phyloP scores from a whole-genome alignment of 2,888 invertebrate species.

The Netelia virgata region DNA sequence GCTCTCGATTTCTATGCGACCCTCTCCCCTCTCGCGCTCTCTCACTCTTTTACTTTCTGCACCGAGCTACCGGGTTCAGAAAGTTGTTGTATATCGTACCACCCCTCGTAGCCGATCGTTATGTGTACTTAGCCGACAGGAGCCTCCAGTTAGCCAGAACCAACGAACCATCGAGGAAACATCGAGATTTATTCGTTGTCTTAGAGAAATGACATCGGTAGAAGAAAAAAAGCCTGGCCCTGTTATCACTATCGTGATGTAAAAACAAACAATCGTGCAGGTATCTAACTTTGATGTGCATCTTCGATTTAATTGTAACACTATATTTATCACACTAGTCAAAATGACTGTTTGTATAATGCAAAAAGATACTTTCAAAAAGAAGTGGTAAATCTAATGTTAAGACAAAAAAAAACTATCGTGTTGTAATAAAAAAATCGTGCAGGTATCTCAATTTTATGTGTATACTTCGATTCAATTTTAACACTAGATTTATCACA shows the following conservation, averaged over 20 bases:
- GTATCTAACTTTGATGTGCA: too few species aligned
- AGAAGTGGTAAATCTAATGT: too few species aligned
- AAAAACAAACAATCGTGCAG: too few species aligned
- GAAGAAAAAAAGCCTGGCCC: background rate
- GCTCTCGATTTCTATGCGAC: background rate
- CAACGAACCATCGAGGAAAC: slow-evolving; percentile 55
- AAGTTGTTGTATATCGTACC: slow-evolving; percentile 8
- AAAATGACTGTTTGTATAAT: too few species aligned
- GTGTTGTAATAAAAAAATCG: too few species aligned
- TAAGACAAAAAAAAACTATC: too few species aligned
- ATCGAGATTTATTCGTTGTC: slow-evolving; percentile 46
- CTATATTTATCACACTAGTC: too few species aligned
- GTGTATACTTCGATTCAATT: too few species aligned
- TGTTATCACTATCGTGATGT: background rate
- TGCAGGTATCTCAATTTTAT: too few species aligned
- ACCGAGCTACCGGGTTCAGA: slow-evolving; percentile 58
- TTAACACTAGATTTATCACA: too few species aligned
- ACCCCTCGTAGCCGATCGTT: slow-evolving; percentile 53
- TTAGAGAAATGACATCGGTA: slow-evolving; percentile 1
- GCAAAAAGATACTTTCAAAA: too few species aligned
- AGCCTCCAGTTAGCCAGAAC: slow-evolving; percentile 54
- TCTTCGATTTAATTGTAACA: too few species aligned
- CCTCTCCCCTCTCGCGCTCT: background rate
- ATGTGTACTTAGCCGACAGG: slow-evolving; percentile 67
- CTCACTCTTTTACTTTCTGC: background rate